Conservation (phyloP, 2,888 invertebrate genomes). For the Ennomos quercinarius region DNA sequence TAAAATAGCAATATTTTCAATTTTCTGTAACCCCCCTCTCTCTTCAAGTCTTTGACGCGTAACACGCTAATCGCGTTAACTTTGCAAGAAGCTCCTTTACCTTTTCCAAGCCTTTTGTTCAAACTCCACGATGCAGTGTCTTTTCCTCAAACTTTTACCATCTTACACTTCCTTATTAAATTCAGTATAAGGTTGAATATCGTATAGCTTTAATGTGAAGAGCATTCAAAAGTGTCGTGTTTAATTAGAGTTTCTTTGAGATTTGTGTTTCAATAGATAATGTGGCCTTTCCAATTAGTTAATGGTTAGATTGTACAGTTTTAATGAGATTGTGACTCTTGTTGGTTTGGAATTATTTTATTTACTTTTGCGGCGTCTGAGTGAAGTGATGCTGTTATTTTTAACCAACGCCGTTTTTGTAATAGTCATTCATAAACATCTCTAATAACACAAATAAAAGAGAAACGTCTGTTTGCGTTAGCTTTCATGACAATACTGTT, state of each 20-base stretch:
- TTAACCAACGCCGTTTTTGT: no score
- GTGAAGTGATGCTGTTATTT: no score
- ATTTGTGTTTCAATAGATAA: constrained; percentile 63
- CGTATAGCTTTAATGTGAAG: constrained; percentile 18
- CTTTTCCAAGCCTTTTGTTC: constrained; percentile 57
- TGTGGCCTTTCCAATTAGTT: constrained; percentile 67
- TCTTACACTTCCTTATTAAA: constrained; percentile 51
- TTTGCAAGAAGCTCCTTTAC: constrained; percentile 70
- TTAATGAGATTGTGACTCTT: constrained; percentile 66
- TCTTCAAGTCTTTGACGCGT: constrained; percentile 50
- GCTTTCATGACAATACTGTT: no score
- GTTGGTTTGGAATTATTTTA: constrained; percentile 38
- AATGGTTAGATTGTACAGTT: constrained; percentile 70
- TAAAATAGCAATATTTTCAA: no score
- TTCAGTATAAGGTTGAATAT: constrained; percentile 47
- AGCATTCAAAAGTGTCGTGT: constrained; percentile 56
- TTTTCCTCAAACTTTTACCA: constrained; percentile 50
- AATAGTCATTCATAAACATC: no score
- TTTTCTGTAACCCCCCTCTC: constrained; percentile 19
- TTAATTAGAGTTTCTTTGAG: constrained; percentile 69
- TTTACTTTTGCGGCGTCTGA: not conserved
- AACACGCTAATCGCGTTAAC: constrained; percentile 69
- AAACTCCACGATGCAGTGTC: constrained; percentile 67
- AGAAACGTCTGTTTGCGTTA: no score
- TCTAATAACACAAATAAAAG: no score